phyloP scores from a whole-genome alignment of 2,113 vertebrate genomes.

The Cyanistes caeruleus region DNA sequence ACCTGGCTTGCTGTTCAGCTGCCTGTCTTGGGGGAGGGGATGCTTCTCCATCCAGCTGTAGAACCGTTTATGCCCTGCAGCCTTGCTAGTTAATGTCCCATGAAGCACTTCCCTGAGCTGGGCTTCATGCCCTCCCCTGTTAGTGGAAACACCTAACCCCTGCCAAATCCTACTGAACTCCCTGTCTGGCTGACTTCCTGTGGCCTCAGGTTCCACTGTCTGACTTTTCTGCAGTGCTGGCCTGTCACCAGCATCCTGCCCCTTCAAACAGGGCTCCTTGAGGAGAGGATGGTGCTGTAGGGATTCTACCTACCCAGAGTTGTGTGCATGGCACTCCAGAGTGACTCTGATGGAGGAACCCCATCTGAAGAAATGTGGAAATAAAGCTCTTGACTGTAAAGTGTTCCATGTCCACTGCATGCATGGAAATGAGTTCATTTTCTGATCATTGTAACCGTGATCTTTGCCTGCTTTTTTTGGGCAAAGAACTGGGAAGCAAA shows the following conservation, averaged over 20 bases:
- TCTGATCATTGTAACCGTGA: not conserved
- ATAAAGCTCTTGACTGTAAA: not conserved
- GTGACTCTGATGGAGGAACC: not conserved
- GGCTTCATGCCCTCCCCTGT: constrained; percentile 27
- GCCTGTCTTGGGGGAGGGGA: not conserved
- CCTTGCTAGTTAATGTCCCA: constrained; percentile 55
- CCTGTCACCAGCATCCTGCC: constrained; percentile 5
- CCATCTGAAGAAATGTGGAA: not conserved
- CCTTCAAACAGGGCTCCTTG: not conserved
- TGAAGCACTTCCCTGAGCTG: constrained; percentile 42
- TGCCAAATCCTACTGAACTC: constrained; percentile 56
- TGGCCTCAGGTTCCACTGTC: constrained; percentile 56
- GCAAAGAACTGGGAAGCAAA: not conserved
- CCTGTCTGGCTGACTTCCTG: constrained; percentile 65
- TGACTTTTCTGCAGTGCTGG: constrained; percentile 6
- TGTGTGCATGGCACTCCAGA: not conserved
- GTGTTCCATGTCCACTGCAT: not conserved
- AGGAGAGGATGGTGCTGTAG: not conserved
- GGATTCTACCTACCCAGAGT: not conserved
- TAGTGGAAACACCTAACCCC: constrained; percentile 46
- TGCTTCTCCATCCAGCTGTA: constrained; percentile 11
- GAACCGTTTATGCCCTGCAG: constrained; percentile 54
- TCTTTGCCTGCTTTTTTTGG: not conserved
- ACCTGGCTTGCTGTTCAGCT: constrained; percentile 18
- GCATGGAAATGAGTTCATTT: not conserved